Base-by-base conservation (phyloP, 2,888 invertebrate genomes). In the Dioctria rufipes region DNA sequence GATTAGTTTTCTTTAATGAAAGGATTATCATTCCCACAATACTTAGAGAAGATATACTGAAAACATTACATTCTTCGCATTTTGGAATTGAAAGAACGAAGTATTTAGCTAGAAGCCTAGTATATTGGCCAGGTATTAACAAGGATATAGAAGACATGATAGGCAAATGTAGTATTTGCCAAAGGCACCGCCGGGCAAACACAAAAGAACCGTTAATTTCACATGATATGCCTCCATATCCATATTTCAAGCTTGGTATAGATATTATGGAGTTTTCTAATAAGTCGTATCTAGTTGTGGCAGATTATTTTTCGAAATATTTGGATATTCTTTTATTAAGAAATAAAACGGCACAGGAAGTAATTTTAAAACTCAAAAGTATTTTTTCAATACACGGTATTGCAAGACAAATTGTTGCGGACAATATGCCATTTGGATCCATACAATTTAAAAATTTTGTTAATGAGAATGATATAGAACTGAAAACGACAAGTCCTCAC, bases 241-340 rank as follows among this genome's bases (percentile, higher is more conserved):
- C 81, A 39, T 61, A 25, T 25, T 6, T 84, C 71, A 85, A 85
- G 69, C 71, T 86, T 49, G 84, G 81, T 58, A 81, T 84, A 46
- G 86, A 86, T 84, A 84, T 86, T 81, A 73, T 73, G 78, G 82
- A 78, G 8, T 42, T 51, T 54, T 25, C 5, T 4, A 39, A 25
- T 0, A 71, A 58, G 37, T 9, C 3, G 54, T 85, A 84, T 81
- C 81, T 86, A 49, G 81, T 85, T 8, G 80, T 84, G 43, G 60
- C 81, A 11, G 84, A 85, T 73, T 83, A 80, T 39, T 84, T 82
- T 49, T 82, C 81, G 6, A 83, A 81, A 75, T 84, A 80, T 80
- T 63, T 82, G 37, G 83, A 84, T 77, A 80, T 82, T 39, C 65
- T 73, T 37, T 25, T 8, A 39, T 3, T 71, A n/a, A 37, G 54